A percentile compares a stretch with the other conserved stretches of the same genome.
These are phyloP conservation scores for Archilochus colubris DNA, from an alignment of 2,113 vertebrate species.

Conservation along the genomic window DNA sequence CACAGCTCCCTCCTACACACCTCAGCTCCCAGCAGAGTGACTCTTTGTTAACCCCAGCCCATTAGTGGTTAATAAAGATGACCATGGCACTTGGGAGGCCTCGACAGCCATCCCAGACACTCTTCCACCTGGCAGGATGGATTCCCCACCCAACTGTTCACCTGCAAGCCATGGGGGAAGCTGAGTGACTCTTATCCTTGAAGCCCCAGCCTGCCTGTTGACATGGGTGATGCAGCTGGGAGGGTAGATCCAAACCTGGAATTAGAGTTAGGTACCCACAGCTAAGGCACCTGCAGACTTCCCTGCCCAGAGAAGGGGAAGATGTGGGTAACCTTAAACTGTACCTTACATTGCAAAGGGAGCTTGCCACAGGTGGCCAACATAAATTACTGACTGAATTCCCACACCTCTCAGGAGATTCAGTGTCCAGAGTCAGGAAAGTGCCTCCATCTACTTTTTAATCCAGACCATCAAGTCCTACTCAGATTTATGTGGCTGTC, in stretches of 20 bases:
- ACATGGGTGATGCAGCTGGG: rapidly evolving
- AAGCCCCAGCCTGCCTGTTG: background rate
- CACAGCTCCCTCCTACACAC: background rate
- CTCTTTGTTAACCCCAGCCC: background rate
- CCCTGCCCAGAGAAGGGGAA: background rate
- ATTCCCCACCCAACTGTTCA: background rate
- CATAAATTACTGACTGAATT: background rate
- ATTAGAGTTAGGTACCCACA: background rate
- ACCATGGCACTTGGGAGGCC: background rate
- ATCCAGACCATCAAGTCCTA: background rate
- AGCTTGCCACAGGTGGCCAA: background rate
- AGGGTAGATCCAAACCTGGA: background rate
- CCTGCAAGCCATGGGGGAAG: background rate
- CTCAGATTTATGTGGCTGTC: background rate
- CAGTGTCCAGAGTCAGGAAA: background rate
- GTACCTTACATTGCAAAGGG: background rate
- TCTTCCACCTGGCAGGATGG: background rate
- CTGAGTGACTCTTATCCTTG: background rate
- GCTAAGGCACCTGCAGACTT: background rate
- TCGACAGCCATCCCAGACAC: background rate
- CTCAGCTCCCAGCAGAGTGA: background rate
- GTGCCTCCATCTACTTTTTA: background rate
- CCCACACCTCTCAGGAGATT: background rate
- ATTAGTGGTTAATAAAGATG: background rate
- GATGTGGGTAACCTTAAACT: rapidly evolving